phyloP scores from a whole-genome alignment of 2,113 vertebrate genomes.

The Solea solea region DNA sequence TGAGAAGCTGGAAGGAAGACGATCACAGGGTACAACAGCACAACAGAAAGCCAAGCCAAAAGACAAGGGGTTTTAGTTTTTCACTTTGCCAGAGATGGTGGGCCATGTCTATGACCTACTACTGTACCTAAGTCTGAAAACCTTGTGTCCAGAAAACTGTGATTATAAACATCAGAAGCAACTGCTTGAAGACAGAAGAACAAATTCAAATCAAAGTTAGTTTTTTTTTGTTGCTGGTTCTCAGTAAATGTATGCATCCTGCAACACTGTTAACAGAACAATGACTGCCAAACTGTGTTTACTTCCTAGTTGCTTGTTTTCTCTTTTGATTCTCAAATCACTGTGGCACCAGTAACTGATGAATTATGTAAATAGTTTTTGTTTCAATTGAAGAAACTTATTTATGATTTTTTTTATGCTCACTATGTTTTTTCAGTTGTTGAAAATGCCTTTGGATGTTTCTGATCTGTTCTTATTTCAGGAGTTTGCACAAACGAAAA shows the following conservation, averaged over 20 bases:
- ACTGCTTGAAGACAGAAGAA: conserved; percentile 33
- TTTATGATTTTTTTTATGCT: conserved; percentile 71
- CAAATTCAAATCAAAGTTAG: conserved; percentile 5
- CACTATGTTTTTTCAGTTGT: conserved; percentile 27
- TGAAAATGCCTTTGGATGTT: conserved; percentile 43
- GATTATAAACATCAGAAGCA: conserved; percentile 49
- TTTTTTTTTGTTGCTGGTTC: not conserved
- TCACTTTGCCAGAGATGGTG: not conserved
- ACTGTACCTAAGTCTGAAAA: conserved; percentile 52
- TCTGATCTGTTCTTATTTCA: conserved; percentile 41
- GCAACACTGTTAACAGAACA: conserved; percentile 54
- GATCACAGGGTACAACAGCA: conserved; percentile 34
- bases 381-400: conserved; percentile 67
- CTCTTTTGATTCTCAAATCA: conserved; percentile 60
- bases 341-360: conserved; percentile 62
- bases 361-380: conserved; percentile 67
- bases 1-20: conserved; percentile 37
- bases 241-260: conserved; percentile 45
- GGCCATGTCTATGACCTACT: conserved; percentile 36
- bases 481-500: conserved; percentile 42
- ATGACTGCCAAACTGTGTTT: conserved; percentile 56
- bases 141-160: conserved; percentile 65
- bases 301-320: conserved; percentile 45
- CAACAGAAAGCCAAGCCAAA: conserved; percentile 80
- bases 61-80: conserved; percentile 66